Percentiles rank a stretch among this genome's conserved stretches.
Evolutionary conservation across 2,113 vertebrate genomes (phyloP).

Genomic region (Urocolius indicus): DNA sequence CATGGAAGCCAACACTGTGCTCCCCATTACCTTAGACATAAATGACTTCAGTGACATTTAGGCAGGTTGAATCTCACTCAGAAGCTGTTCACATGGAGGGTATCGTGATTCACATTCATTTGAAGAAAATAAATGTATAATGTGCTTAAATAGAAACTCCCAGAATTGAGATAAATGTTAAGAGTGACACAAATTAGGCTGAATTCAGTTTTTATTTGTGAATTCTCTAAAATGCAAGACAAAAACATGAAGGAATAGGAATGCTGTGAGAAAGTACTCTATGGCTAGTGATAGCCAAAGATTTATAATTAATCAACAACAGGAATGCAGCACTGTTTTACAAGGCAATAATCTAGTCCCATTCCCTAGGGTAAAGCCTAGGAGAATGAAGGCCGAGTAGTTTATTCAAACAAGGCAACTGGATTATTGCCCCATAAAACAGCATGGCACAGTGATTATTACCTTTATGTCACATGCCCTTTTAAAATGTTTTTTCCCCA

Average conservation of each 20-base stretch:
- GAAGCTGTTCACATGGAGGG: neutral
- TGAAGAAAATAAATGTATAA: neutral
- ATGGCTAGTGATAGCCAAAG: neutral
- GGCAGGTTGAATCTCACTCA: neutral
- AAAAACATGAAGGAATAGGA: neutral
- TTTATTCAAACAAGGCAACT: slow-evolving; percentile 64
- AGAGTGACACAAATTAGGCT: neutral
- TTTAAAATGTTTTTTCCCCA: slow-evolving; percentile 43
- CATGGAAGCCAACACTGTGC: neutral
- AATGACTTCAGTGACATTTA: neutral
- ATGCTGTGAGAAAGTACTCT: neutral
- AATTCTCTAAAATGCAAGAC: neutral
- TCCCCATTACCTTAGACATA: neutral
- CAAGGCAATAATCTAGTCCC: slow-evolving; percentile 63
- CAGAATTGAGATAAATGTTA: neutral
- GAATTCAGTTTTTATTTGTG: neutral
- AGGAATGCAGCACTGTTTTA: slow-evolving; percentile 39
- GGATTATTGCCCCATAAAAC: slow-evolving; percentile 69
- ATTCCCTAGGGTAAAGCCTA: slow-evolving; percentile 35
- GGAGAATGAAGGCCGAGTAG: slow-evolving; percentile 53
- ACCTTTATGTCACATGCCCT: slow-evolving; percentile 57
- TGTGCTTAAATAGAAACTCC: neutral
- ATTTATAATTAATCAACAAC: slow-evolving; percentile 61
- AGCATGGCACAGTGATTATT: slow-evolving; percentile 58
- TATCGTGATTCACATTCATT: neutral